These are phyloP conservation scores for Aradophagus sp. DNA, from an alignment of 1,140 invertebrate species.

Conservation along the genomic window DNA sequence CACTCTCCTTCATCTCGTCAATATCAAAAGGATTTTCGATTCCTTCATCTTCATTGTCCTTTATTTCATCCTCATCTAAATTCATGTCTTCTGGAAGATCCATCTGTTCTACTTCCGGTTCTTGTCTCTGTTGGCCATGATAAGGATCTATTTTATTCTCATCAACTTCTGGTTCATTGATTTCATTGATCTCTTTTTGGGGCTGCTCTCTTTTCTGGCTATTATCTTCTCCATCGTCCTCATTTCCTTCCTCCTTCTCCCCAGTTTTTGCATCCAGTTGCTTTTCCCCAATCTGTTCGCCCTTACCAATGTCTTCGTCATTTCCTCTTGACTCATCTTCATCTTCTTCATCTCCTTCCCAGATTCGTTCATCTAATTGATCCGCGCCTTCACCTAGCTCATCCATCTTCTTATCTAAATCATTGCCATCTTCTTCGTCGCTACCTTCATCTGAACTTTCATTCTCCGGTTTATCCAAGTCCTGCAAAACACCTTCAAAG, in stretches of 20 bases:
- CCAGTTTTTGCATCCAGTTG: constrained; percentile 79
- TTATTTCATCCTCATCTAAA: constrained; percentile 84
- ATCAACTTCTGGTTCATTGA: constrained; percentile 85
- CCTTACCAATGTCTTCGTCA: constrained; percentile 76
- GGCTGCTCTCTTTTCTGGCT: constrained; percentile 66
- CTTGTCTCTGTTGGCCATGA: constrained; percentile 84
- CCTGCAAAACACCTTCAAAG: constrained; percentile 90
- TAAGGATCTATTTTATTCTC: constrained; percentile 91
- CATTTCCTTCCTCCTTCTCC: constrained; percentile 71
- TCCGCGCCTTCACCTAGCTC: constrained; percentile 89
- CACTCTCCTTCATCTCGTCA: constrained; percentile 81
- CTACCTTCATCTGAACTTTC: constrained; percentile 76
- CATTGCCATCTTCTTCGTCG: constrained; percentile 77
- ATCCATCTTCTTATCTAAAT: constrained; percentile 96
- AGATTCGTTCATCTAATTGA: constrained; percentile 88
- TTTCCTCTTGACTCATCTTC: constrained; percentile 79
- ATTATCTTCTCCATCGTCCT: constrained; percentile 58
- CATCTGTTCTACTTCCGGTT: constrained; percentile 87
- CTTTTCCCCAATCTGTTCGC: constrained; percentile 78
- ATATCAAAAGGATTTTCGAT: constrained; percentile 87
- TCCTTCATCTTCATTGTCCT: constrained; percentile 76
- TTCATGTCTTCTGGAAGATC: constrained; percentile 91
- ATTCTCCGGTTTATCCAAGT: constrained; percentile 82
- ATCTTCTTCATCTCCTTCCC: constrained; percentile 87
- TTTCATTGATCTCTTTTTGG: constrained; percentile 82